A percentile compares a stretch with the other conserved stretches of the same genome.
phyloP scores from a whole-genome alignment of 2,797 vertebrate genomes.

The Acridotheres tristis region DNA sequence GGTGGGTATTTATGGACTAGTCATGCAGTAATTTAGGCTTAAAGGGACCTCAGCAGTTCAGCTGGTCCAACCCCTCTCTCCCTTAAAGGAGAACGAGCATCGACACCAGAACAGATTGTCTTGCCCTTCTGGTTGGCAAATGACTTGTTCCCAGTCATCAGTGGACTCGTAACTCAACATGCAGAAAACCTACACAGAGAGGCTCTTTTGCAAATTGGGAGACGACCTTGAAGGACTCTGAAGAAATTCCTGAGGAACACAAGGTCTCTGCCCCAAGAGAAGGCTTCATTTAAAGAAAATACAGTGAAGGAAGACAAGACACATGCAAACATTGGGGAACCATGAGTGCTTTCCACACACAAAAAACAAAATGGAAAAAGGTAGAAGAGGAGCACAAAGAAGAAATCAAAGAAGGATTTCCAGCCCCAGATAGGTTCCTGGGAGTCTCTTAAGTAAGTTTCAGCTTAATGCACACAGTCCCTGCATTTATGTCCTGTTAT shows the following conservation, averaged over 20 bases:
- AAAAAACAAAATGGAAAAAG: neutral
- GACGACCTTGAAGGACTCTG: neutral
- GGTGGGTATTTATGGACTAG: neutral
- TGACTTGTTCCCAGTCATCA: neutral
- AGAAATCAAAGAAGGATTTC: neutral
- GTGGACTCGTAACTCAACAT: neutral
- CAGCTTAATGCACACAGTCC: neutral
- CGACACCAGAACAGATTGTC: neutral
- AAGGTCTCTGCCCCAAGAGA: neutral
- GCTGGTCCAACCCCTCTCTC: neutral
- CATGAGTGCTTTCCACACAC: fast-evolving
- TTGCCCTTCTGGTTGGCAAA: neutral
- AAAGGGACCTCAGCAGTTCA: constrained; percentile 3
- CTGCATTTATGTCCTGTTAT: neutral
- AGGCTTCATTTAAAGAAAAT: neutral
- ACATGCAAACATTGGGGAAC: fast-evolving
- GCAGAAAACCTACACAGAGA: neutral
- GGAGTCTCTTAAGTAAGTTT: neutral
- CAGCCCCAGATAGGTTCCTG: neutral
- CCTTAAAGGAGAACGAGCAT: neutral
- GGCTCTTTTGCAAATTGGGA: neutral
- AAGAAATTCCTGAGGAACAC: neutral
- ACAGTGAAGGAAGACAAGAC: neutral
- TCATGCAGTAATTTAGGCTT: neutral
- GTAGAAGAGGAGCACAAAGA: neutral